Evolutionary conservation across 1,140 invertebrate genomes (phyloP).

Genomic region (Camponotus pennsylvanicus): DNA sequence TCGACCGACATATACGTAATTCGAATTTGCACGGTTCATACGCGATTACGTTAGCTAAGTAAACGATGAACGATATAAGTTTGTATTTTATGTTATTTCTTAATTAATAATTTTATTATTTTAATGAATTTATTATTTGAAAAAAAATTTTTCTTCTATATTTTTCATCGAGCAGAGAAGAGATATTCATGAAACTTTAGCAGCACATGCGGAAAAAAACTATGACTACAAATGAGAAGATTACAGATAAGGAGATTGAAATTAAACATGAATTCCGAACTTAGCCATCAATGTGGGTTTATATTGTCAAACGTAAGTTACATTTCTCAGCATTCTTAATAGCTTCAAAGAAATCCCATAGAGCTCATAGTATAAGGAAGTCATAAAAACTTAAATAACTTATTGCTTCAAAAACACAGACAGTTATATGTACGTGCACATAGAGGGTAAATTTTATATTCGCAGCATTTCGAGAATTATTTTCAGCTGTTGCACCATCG

Average conservation of each 20-base stretch:
- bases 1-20: not conserved
- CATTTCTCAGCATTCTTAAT: conserved; percentile 4
- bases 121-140: too few relatives aligned
- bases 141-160: not conserved
- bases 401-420: not conserved
- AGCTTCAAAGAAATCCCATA: conserved; percentile 9
- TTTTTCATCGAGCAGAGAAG: not conserved
- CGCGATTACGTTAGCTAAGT: not conserved
- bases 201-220: not conserved
- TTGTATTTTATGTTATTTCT: not conserved
- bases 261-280: not conserved
- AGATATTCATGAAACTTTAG: not conserved
- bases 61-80: not conserved
- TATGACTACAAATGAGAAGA: not conserved
- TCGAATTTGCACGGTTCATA: not conserved
- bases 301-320: conserved; percentile 11
- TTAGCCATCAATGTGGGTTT: not conserved
- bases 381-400: conserved; percentile 32
- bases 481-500: conserved; percentile 26
- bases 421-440: not conserved
- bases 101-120: too few relatives aligned
- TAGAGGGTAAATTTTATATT: not conserved
- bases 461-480: conserved; percentile 45
- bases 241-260: not conserved
- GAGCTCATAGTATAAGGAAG: not conserved